Evolutionary conservation across 2,888 invertebrate genomes (phyloP), one percentile per base, ranked within the genome.

Genomic region (Protonemura montana): DNA sequence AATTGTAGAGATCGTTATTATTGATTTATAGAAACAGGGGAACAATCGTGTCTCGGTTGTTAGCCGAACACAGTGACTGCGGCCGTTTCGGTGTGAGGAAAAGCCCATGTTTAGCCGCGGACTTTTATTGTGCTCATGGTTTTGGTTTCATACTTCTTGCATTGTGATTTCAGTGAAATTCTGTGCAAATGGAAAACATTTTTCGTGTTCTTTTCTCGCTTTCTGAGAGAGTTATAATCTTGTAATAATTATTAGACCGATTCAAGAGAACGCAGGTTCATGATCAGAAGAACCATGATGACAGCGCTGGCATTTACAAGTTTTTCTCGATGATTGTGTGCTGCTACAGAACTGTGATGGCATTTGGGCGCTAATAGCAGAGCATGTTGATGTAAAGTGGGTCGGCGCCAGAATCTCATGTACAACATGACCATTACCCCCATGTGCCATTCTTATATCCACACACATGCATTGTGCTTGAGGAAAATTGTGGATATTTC

Each of bases 381-480:
- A 21, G 21, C 59, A 59, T 59, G 59, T 59, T 59, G 21, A 59
- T 13, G 59, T 59, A 59, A 59, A 59, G 59, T 59, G 59, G 59
- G 59, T 59, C 59, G 59, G 59, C 59, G 1, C 16, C 21, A 2
- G 59, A 21, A 59, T 59, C 59, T 59, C 59, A 59, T 59, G 59
- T 59, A 59, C 13, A 59, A 59, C 59, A 59, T 21, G 21, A 21
- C 2, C 59, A 21, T 59, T 59, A 59, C 59, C 59, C 59, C 59
- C 16, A 35, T 35, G n/a, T n/a, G 59, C 59, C 59, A 59, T 59
- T 59, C 59, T 59, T 21, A n/a, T n/a, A 59, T 59, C 59, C 59
- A 59, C 59, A 59, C 59, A 59, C 59, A 59, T 59, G 59, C 59
- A 59, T 59, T 59, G 59, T 59, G 59, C 59, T 59, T 59, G 21